Evolutionary conservation across 2,113 vertebrate species (phyloP), one percentile per base, ranked within the genome.

Genomic region (Stictonetta naevosa): DNA sequence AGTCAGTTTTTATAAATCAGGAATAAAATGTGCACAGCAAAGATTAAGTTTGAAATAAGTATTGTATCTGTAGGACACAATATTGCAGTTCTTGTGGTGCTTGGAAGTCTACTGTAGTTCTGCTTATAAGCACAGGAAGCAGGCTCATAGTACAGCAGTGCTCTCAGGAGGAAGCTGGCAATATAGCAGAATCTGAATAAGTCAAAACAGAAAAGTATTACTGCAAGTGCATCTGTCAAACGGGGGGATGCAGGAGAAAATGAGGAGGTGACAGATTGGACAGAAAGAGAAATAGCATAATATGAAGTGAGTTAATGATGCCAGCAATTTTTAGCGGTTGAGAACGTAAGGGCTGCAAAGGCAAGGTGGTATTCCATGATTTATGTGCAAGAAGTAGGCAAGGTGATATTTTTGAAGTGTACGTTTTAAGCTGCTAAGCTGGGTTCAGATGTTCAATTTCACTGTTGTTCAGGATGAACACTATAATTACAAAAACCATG

Each of bases 81-180:
- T 50, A 20, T 83, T 94, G 74, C 63, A 59, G 58, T 80, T 88
- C 33, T 83, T 17, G 55, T 64, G 82, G 59, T 85, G 79, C 31
- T 60, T 52, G 66, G 40, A 95, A 81, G 48, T 25, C 15, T 75
- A 11, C 74, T 60, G 66, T 34, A 38, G 36, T 46, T 59, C 46
- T 21, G 2, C 3, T 42, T 21, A 44, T 1, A 2, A n/a, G 17
- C 53, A 8, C 8, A 25, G 26, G 22, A 81, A 80, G 63, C 83
- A 22, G 55, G 96, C 93, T 95, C 48, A 58, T 83, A 83, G 93
- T 98, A 84, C 97, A 83, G 95, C 97, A 98, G 98, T 79, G 93
- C 97, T 67, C 96, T 97, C 98, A 95, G 95, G 97, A 98, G 98
- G 97, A 72, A 33, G 20, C 90, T 58, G 33, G 50, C 34, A 59